Base-by-base conservation (phyloP, 2,797 vertebrate species). In the Ctenosaura bakeri region DNA sequence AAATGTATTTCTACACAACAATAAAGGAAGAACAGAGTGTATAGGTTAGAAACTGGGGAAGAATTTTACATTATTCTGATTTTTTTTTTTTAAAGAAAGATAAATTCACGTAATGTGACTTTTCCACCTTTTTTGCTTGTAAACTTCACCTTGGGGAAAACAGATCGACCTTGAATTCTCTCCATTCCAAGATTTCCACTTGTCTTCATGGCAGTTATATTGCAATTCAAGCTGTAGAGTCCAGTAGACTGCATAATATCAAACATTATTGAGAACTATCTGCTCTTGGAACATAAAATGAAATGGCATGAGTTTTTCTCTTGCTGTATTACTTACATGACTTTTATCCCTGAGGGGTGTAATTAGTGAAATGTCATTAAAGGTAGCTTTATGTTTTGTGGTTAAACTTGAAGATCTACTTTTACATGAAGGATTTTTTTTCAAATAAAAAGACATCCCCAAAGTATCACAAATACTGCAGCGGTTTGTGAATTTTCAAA, bases 301-400 rank as follows among this genome's bases (percentile, higher is more conserved):
- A 91, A 96, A 93, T 88, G 83, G n/a, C 91, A 94, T n/a, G 38
- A 84, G 3, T 85, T 84, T 87, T 90, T 88, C 52, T 91, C 56
- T 85, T 4, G 0, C 84, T 83, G 6, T 88, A 90, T 85, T 90
- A 81, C 62, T 86, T 91, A 90, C 89, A 79, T 71, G 62, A 90
- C 83, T 46, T 35, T 26, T 90, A 71, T 87, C 92, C 94, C 87
- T 76, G 69, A 87, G 92, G 93, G 84, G 0, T 1, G 79, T 94
- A 91, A 93, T 95, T 94, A 96, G 38, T 76, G 74, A 95, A 94
- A 94, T 92, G 95, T 91, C 94, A 93, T 91, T 90, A 91, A 42
- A 92, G 83, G 38, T 14, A 88, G 54, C 86, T 95, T 94, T 91
- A 93, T 87, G 42, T 90, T 95, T 94, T 93, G 83, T 64, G 69